A percentile compares a stretch with the other conserved stretches of the same genome.
Evolutionary conservation across 1,140 invertebrate genomes (phyloP).

Genomic region (Choristoneura fumiferana): DNA sequence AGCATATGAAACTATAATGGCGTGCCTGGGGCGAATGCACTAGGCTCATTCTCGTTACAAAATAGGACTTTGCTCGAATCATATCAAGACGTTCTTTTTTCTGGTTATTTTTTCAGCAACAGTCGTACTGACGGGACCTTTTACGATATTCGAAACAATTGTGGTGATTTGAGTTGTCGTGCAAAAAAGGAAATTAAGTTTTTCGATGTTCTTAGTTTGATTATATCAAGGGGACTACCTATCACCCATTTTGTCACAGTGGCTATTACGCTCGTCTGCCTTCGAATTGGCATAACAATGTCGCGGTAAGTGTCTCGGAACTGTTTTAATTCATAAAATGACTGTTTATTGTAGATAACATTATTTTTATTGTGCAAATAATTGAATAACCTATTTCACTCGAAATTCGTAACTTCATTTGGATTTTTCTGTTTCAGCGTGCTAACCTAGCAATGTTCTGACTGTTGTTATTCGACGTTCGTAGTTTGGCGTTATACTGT

Average conservation of each 20-base stretch:
- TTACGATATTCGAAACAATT: slow-evolving; percentile 31
- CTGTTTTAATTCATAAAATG: slow-evolving; percentile 42
- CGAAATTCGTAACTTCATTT: slow-evolving; percentile 63
- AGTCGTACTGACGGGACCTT: slow-evolving; percentile 30
- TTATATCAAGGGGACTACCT: slow-evolving; percentile 41
- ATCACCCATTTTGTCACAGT: slow-evolving; percentile 33
- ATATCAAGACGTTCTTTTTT: slow-evolving; percentile 43
- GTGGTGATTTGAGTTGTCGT: slow-evolving; percentile 27
- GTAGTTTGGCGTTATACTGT: slow-evolving; percentile 26
- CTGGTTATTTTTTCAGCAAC: slow-evolving; percentile 45
- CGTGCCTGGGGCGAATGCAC: slow-evolving; percentile 56
- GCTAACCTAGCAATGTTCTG: slow-evolving; percentile 30
- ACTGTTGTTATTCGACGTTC: slow-evolving; percentile 31
- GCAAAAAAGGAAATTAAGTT: slow-evolving; percentile 72
- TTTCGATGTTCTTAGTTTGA: slow-evolving; percentile 44
- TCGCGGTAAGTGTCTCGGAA: slow-evolving; percentile 25
- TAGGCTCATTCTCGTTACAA: slow-evolving; percentile 54
- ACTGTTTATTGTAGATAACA: slow-evolving; percentile 23
- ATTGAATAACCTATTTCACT: slow-evolving; percentile 54
- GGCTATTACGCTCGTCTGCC: slow-evolving; percentile 32
- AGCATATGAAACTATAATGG: slow-evolving; percentile 51
- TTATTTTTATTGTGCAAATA: slow-evolving; percentile 36
- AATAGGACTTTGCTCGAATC: slow-evolving; percentile 63
- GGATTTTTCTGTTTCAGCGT: slow-evolving; percentile 69
- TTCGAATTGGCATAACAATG: slow-evolving; percentile 24